Evolutionary conservation across 2,888 invertebrate genomes (phyloP), one percentile per base, ranked within the genome.

Genomic region (Girardia tigrina): DNA sequence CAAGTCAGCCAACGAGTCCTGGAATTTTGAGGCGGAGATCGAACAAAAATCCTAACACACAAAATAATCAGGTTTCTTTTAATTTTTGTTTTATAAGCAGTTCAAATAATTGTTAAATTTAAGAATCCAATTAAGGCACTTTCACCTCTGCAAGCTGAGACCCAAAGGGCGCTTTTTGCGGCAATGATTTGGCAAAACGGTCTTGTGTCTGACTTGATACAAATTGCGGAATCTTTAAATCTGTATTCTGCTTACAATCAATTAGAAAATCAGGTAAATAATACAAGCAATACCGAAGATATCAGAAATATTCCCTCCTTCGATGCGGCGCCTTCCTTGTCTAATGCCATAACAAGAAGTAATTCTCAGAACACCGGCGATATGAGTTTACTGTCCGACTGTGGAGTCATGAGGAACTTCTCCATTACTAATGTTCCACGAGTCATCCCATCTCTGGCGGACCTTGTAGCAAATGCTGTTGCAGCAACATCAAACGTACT

Each of bases 121-220:
- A 36, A 56, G 56, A n/a, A 23, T 56, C n/a, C 4, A 56, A 56
- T 56, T 20, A 56, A 56, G n/a, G 56, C 56, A n/a, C 56, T 56
- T 12, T 56, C 56, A 20, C 56, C 56, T 20, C 56, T 56, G n/a
- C 56, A 56, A 56, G 56, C 56, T 8, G 56, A 56, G 23, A 56
- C 56, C n/a, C 56, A 56, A n/a, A 4, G 56, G 23, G 56, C 56
- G 4, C n/a, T 56, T 12, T 56, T 56, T 56, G 56, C 56, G 4
- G 56, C 56, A 56, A 56, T 56, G 23, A 56, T 56, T 12, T 56
- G 56, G 56, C 56, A 56, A 56, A 56, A 56, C 23, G 56, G 56
- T 20, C 56, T 56, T 56, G 56, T 56, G 4, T 56, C 56, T 8
- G 56, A 56, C n/a, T 56, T 56, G 23, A 56, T 56, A 56, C 56